Conservation (phyloP, 1,140 invertebrate genomes). For the Harlomillsia oculata region DNA sequence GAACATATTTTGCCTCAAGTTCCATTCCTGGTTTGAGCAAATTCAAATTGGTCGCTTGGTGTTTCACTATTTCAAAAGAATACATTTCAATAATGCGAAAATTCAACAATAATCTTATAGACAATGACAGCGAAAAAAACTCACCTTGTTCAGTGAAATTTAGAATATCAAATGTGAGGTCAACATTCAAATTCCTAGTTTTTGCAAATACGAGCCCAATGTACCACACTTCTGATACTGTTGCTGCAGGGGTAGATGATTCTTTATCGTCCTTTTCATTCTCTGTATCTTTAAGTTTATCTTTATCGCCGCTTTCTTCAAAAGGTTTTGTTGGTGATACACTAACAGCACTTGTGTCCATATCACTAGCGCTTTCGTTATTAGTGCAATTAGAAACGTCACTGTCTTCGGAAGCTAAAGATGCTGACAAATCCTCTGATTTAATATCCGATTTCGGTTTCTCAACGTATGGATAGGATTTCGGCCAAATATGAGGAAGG, state of each 20-base stretch:
- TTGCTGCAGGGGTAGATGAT: no score
- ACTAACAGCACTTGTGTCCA: no score
- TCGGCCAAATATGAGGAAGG: conserved; percentile 89
- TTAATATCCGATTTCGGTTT: no score
- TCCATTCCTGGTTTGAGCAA: conserved; percentile 81
- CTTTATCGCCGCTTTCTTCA: no score
- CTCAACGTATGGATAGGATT: conserved; percentile 54
- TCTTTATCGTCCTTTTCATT: no score
- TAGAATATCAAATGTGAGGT: conserved; percentile 85
- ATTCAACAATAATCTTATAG: background rate
- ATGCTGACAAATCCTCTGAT: no score
- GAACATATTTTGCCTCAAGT: conserved; percentile 61
- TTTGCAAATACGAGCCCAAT: conserved; percentile 88
- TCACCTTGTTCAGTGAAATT: conserved; percentile 68
- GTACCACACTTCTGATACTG: no score
- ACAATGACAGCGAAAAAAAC: background rate
- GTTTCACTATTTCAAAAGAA: conserved; percentile 51
- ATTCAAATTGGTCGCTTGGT: conserved; percentile 56
- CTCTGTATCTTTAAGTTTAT: no score
- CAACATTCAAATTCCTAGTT: conserved; percentile 68
- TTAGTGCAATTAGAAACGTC: no score
- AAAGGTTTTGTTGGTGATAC: no score
- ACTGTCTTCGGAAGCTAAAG: no score
- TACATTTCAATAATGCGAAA: conserved; percentile 7
- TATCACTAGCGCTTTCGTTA: no score